These are phyloP conservation scores for Globodera ellingtonae DNA, from an alignment of 1,140 invertebrate species.

Conservation along the genomic window DNA sequence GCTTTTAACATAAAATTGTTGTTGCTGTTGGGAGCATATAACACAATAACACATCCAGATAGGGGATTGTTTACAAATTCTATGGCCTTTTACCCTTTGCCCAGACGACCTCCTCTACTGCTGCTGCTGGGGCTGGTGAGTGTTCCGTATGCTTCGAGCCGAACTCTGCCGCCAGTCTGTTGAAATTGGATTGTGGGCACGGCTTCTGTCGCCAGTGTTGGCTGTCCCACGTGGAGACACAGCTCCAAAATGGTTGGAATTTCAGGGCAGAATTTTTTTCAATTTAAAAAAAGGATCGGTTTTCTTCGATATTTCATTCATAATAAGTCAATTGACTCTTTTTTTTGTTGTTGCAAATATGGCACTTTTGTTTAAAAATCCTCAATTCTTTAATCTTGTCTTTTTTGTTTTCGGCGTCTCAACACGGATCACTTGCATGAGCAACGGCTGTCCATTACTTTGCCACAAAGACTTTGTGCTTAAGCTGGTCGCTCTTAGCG, in stretches of 20 bases:
- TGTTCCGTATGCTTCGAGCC: conserved; percentile 46
- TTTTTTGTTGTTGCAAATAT: neutral
- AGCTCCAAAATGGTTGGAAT: conserved; percentile 43
- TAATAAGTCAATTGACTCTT: neutral
- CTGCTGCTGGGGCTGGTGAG: neutral
- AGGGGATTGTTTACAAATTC: neutral
- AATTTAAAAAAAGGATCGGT: neutral
- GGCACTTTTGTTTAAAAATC: too few relatives aligned
- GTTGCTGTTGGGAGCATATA: too few relatives aligned
- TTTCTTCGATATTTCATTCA: too few relatives aligned
- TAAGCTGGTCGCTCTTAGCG: conserved; percentile 72
- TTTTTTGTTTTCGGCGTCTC: conserved; percentile 25
- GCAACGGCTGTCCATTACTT: conserved; percentile 79
- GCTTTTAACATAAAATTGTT: too few relatives aligned
- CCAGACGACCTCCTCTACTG: neutral
- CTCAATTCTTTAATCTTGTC: too few relatives aligned
- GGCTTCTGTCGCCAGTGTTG: conserved; percentile 46
- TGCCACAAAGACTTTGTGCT: conserved; percentile 94
- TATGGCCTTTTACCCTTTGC: neutral
- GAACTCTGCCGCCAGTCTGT: conserved; percentile 26
- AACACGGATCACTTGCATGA: conserved; percentile 19
- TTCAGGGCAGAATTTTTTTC: neutral
- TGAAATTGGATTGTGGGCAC: conserved; percentile 47
- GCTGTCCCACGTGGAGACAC: conserved; percentile 39
- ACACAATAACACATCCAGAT: too few relatives aligned